These are phyloP conservation scores for Drosophila obscura DNA, from an alignment of 1,140 invertebrate species.

Conservation along the genomic window DNA sequence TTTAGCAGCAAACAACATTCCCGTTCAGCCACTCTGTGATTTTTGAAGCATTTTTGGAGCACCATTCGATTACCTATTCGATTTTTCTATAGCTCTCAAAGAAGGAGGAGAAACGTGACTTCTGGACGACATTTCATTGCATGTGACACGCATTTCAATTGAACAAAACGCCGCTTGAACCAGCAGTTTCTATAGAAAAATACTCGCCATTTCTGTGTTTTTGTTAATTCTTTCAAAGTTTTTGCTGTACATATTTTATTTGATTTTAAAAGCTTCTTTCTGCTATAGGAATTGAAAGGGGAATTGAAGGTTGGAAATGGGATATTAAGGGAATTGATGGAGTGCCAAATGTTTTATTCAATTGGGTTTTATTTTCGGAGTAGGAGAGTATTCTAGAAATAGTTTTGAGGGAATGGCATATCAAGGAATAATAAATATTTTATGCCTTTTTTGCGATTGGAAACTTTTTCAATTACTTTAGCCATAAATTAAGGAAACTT, in stretches of 20 bases:
- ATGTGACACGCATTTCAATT: slow-evolving; percentile 72
- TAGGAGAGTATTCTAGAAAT: slow-evolving; percentile 10
- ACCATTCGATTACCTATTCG: slow-evolving; percentile 57
- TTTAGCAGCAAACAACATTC: slow-evolving; percentile 47
- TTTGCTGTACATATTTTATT: slow-evolving; percentile 35
- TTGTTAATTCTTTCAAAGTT: slow-evolving; percentile 5
- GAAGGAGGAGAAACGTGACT: slow-evolving; percentile 52
- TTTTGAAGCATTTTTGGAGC: slow-evolving; percentile 25
- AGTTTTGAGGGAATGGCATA: background rate
- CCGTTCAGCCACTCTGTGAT: slow-evolving; percentile 17
- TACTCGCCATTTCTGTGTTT: background rate
- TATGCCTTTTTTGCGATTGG: background rate
- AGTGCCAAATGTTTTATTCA: slow-evolving; percentile 43
- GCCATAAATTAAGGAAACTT: background rate
- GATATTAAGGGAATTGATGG: background rate
- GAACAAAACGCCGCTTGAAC: background rate
- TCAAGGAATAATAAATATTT: background rate
- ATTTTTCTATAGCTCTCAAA: slow-evolving; percentile 51
- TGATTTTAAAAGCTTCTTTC: slow-evolving; percentile 33
- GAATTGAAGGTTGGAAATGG: slow-evolving; percentile 22
- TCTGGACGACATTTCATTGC: slow-evolving; percentile 46
- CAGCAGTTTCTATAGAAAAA: too few species aligned
- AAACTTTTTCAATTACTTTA: too few species aligned
- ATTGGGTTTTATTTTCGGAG: background rate
- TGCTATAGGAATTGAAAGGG: slow-evolving; percentile 14